phyloP scores from a whole-genome alignment of 2,797 vertebrate species.

The Poeciliopsis gracilis region DNA sequence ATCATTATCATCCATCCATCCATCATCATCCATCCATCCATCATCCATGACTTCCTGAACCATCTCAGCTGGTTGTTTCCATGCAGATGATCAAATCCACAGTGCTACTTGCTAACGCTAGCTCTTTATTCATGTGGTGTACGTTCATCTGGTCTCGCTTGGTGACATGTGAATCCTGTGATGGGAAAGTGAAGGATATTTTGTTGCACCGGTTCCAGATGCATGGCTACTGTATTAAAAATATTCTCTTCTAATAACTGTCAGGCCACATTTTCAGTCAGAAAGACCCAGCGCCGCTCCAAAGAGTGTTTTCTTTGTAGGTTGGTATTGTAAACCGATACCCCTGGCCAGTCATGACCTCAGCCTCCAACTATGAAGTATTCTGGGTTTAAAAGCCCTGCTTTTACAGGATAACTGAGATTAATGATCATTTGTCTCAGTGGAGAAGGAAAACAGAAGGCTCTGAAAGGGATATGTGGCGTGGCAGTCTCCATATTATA shows the following conservation, averaged over 20 bases:
- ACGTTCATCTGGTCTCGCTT: not conserved
- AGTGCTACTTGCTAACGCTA: not conserved
- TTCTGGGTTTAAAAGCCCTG: constrained; percentile 67
- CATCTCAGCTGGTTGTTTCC: not conserved
- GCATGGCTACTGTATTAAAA: constrained; percentile 16
- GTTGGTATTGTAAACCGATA: constrained; percentile 77
- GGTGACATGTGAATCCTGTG: constrained; percentile 9
- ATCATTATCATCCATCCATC: too few relatives aligned
- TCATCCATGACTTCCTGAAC: not conserved
- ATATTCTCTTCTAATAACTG: constrained; percentile 52
- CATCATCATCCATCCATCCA: not conserved
- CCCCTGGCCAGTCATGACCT: constrained; percentile 77
- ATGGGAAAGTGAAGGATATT: constrained; percentile 16
- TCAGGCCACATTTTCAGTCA: constrained; percentile 43
- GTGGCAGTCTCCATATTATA: constrained; percentile 5
- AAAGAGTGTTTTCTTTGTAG: constrained; percentile 54
- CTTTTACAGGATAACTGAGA: constrained; percentile 66
- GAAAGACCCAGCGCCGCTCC: constrained; percentile 36
- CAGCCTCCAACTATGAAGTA: constrained; percentile 76
- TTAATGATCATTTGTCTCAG: constrained; percentile 66
- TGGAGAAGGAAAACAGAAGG: constrained; percentile 43
- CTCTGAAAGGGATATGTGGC: not conserved
- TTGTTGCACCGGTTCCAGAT: constrained; percentile 5
- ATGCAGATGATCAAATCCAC: not conserved
- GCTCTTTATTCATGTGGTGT: not conserved